phyloP scores from a whole-genome alignment of 92 coral and sea anemone species.

The Umimayanthus chanpuru region DNA sequence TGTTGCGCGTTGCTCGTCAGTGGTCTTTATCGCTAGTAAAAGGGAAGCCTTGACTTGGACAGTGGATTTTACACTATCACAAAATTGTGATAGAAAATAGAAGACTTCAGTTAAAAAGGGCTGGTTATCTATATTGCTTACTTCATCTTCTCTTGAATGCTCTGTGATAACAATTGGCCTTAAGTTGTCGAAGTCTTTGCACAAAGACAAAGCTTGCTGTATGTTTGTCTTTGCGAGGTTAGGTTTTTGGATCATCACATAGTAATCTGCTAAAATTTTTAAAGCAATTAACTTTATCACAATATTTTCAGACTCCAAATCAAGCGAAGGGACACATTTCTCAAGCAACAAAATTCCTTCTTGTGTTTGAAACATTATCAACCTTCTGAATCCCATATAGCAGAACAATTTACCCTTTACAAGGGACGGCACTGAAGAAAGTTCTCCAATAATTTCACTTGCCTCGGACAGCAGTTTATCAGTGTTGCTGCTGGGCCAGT shows the following conservation, averaged over 20 bases:
- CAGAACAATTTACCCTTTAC: not conserved
- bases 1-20: no score
- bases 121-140: not conserved
- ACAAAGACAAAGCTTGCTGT: not conserved
- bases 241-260: not conserved
- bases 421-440: not conserved
- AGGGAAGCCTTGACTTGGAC: no score
- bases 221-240: not conserved
- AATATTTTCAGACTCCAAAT: not conserved
- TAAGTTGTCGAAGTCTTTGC: not conserved
- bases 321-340: not conserved
- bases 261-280: not conserved
- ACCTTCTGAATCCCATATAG: not conserved
- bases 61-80: no score
- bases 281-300: not conserved
- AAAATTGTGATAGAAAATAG: no score
- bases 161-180: not conserved
- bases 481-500: not conserved
- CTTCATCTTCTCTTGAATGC: not conserved
- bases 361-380: not conserved
- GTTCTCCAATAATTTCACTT: not conserved
- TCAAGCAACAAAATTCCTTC: not conserved
- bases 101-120: no score
- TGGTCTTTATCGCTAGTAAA: no score
- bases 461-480: not conserved